These are phyloP conservation scores for Cephalopholis sonnerati DNA, from an alignment of 2,113 vertebrate genomes.

Conservation along the genomic window DNA sequence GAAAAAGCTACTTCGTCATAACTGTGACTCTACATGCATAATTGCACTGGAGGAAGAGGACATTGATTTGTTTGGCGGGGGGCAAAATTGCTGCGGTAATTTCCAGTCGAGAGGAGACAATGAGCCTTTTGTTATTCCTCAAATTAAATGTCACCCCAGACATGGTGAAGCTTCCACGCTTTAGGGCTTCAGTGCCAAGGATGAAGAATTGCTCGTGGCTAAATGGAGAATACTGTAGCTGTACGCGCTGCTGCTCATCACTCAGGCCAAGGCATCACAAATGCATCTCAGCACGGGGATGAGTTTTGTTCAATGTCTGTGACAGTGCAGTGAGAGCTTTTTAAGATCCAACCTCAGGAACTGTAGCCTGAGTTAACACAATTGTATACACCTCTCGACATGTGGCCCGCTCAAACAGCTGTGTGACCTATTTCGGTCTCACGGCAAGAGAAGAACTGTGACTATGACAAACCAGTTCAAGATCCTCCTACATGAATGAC, in stretches of 20 bases:
- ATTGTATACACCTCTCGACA: constrained; percentile 37
- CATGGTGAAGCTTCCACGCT: constrained; percentile 33
- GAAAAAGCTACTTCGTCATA: constrained; percentile 48
- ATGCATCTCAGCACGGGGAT: constrained; percentile 44
- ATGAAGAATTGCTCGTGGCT: constrained; percentile 41
- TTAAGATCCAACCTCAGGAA: constrained; percentile 27
- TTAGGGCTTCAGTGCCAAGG: constrained; percentile 23
- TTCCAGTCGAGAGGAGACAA: constrained; percentile 49
- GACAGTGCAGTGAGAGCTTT: constrained; percentile 1
- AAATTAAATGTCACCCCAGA: constrained; percentile 65
- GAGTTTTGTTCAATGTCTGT: constrained; percentile 16
- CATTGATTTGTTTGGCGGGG: constrained; percentile 37
- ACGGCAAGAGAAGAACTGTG: neutral
- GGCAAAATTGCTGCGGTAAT: constrained; percentile 43
- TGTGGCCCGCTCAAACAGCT: constrained; percentile 38
- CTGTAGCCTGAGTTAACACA: constrained; percentile 23
- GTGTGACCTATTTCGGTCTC: constrained; percentile 45
- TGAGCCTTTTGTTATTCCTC: constrained; percentile 55
- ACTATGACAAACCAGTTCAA: neutral
- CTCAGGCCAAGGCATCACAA: constrained; percentile 42
- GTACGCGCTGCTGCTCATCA: constrained; percentile 14
- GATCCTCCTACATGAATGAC: constrained; percentile 8
- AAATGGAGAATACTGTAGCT: constrained; percentile 42
- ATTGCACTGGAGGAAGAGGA: constrained; percentile 49
- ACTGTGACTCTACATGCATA: constrained; percentile 57